Evolutionary conservation across 2,888 invertebrate species (phyloP).

Genomic region (Gymnosoma rotundatum): DNA sequence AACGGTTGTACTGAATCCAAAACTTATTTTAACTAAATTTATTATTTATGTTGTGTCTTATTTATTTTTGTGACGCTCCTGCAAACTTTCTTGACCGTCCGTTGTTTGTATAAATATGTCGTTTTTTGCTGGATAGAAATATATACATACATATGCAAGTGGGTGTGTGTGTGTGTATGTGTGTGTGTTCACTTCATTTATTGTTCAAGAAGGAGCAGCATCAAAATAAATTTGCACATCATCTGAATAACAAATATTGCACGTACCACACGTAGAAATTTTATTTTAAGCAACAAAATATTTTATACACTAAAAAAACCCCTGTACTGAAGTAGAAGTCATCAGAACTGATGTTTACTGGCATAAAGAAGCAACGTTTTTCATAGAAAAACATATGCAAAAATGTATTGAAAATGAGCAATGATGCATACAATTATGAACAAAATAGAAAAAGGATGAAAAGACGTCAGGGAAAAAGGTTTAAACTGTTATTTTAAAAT

Average conservation of each 20-base stretch:
- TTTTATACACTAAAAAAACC: constrained; percentile 32
- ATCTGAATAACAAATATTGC: constrained; percentile 81
- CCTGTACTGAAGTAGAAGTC: constrained; percentile 72
- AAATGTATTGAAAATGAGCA: constrained; percentile 72
- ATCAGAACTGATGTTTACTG: constrained; percentile 71
- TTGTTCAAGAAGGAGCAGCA: constrained; percentile 32
- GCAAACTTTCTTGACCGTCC: constrained; percentile 31
- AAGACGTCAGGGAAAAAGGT: constrained; percentile 57
- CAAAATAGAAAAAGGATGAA: constrained; percentile 14
- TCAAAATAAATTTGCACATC: constrained; percentile 79
- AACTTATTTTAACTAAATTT: too few species aligned
- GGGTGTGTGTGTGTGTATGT: neutral
- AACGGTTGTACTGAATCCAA: too few species aligned
- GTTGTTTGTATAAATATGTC: constrained; percentile 34
- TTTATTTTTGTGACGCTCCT: constrained; percentile 36
- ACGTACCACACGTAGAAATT: constrained; percentile 75
- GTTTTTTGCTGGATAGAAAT: neutral
- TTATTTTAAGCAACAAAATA: constrained; percentile 44
- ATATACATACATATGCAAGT: neutral
- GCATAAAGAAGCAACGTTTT: constrained; percentile 57
- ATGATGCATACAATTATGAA: constrained; percentile 66
- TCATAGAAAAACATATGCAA: constrained; percentile 77
- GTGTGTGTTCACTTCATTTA: constrained; percentile 8
- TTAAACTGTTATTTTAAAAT: constrained; percentile 72
- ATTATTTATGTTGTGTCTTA: too few species aligned